These are phyloP conservation scores for Apamea monoglypha DNA, from an alignment of 2,888 invertebrate species.

Conservation along the genomic window DNA sequence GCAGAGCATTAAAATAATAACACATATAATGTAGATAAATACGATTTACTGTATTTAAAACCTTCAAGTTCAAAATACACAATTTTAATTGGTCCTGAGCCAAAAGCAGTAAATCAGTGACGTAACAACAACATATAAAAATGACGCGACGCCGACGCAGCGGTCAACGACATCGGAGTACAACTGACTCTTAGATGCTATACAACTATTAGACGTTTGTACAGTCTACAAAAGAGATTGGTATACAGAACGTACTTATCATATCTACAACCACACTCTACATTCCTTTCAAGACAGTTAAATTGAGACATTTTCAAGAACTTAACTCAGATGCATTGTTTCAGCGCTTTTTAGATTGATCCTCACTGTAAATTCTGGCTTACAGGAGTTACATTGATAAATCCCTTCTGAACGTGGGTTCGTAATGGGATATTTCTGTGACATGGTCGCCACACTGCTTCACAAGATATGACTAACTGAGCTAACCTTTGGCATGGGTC, in stretches of 20 bases:
- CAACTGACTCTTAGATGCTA: slow-evolving; percentile 17
- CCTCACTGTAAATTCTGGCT: neutral
- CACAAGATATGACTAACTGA: neutral
- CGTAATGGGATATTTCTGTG: neutral
- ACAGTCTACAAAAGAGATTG: slow-evolving; percentile 5
- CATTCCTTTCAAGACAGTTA: neutral
- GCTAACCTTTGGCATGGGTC: neutral
- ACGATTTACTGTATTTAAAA: neutral
- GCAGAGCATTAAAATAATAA: neutral
- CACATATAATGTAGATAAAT: neutral
- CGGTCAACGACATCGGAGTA: slow-evolving; percentile 63
- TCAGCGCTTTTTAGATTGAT: neutral
- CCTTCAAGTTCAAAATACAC: slow-evolving; percentile 17
- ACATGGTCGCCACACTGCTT: neutral
- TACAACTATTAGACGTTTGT: slow-evolving; percentile 28
- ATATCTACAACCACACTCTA: neutral
- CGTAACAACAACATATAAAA: slow-evolving; percentile 46
- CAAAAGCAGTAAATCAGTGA: slow-evolving; percentile 44
- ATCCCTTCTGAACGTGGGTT: neutral
- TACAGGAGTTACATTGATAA: neutral
- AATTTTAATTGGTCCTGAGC: slow-evolving; percentile 41
- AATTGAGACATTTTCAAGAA: neutral
- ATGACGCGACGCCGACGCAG: slow-evolving; percentile 36
- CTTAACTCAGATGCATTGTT: neutral
- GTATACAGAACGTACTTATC: neutral